phyloP scores from a whole-genome alignment of 1,140 invertebrate genomes.

The Tetramorium parvispinum region DNA sequence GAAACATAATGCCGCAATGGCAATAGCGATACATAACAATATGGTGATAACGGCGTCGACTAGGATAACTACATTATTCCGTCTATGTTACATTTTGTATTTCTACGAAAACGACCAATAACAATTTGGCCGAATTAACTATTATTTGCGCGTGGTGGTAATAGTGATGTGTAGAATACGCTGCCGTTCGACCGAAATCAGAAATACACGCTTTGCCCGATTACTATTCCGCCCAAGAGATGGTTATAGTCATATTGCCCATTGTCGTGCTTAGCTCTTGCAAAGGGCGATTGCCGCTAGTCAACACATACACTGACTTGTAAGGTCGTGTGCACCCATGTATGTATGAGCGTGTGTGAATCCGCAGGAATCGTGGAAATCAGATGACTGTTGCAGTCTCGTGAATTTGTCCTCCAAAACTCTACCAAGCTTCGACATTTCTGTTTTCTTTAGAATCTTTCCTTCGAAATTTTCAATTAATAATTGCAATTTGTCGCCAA shows the following conservation, averaged over 20 bases:
- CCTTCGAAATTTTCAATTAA: not conserved
- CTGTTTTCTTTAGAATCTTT: not conserved
- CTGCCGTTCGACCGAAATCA: constrained; percentile 36
- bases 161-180: constrained; percentile 42
- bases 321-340: not conserved
- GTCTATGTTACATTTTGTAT: constrained; percentile 52
- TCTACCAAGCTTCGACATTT: constrained; percentile 37
- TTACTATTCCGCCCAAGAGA: constrained; percentile 52
- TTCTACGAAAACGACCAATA: constrained; percentile 46
- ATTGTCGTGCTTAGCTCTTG: constrained; percentile 55
- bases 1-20: constrained; percentile 30
- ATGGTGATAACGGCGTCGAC: constrained; percentile 1
- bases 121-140: constrained; percentile 56
- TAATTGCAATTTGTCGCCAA: not conserved
- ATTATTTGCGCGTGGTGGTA: constrained; percentile 44
- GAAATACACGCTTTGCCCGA: constrained; percentile 41
- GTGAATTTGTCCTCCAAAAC: constrained; percentile 56
- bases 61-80: constrained; percentile 40
- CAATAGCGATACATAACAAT: constrained; percentile 21
- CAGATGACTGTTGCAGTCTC: constrained; percentile 58
- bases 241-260: constrained; percentile 54
- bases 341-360: not conserved
- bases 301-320: constrained; percentile 22
- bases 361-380: constrained; percentile 64
- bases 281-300: constrained; percentile 66